Evolutionary conservation across 2,797 vertebrate genomes (phyloP).

Genomic region (Sparus aurata): DNA sequence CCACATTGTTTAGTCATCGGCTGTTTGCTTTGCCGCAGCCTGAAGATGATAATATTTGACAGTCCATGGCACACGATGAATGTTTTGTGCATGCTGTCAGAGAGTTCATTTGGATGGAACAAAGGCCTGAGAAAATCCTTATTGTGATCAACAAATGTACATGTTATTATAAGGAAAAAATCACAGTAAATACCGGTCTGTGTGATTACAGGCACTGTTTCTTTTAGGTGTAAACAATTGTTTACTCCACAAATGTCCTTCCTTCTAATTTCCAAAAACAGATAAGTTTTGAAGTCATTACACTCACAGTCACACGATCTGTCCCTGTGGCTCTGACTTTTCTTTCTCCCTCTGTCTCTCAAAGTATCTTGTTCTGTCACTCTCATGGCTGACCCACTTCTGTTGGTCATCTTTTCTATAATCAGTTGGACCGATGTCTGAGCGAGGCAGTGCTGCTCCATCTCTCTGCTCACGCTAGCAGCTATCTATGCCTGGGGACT

Average conservation of each 20-base stretch:
- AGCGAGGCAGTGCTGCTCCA: slow-evolving; percentile 45
- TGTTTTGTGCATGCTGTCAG: slow-evolving; percentile 31
- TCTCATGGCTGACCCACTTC: slow-evolving; percentile 76
- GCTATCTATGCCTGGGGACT: slow-evolving; percentile 55
- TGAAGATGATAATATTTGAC: slow-evolving; percentile 62
- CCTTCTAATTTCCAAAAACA: slow-evolving; percentile 20
- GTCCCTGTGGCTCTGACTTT: slow-evolving; percentile 19
- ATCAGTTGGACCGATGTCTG: slow-evolving; percentile 58
- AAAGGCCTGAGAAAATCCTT: slow-evolving; percentile 4
- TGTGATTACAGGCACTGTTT: slow-evolving; percentile 19
- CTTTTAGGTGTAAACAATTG: slow-evolving; percentile 24
- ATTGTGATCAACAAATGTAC: slow-evolving; percentile 49
- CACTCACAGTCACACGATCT: slow-evolving; percentile 11
- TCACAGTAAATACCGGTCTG: slow-evolving; percentile 28
- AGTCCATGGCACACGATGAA: slow-evolving; percentile 39
- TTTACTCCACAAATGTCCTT: slow-evolving; percentile 4
- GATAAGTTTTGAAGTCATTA: slow-evolving; percentile 16
- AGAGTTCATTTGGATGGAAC: slow-evolving; percentile 25
- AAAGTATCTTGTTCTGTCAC: slow-evolving; percentile 45
- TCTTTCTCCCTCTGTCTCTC: slow-evolving; percentile 32
- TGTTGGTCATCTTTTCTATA: slow-evolving; percentile 73
- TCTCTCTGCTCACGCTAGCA: slow-evolving; percentile 54
- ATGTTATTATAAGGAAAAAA: slow-evolving; percentile 36
- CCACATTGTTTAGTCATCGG: slow-evolving; percentile 54
- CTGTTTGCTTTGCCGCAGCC: slow-evolving; percentile 60